Evolutionary conservation across 2,797 vertebrate species (phyloP).

Genomic region (Acanthopagrus latus): DNA sequence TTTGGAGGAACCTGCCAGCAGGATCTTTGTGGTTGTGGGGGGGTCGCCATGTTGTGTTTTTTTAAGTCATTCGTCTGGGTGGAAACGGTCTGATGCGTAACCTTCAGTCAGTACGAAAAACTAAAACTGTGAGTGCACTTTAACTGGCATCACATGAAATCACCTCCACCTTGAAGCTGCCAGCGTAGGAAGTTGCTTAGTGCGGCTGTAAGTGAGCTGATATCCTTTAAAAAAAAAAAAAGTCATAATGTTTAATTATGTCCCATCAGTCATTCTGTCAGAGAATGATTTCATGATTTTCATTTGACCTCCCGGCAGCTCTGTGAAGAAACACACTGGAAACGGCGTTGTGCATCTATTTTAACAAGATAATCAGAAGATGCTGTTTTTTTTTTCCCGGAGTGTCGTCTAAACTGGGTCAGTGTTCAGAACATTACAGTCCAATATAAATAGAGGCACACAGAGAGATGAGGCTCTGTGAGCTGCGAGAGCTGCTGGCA

Average conservation of each 20-base stretch:
- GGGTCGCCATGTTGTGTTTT: conserved; percentile 19
- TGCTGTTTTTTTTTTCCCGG: conserved; percentile 5
- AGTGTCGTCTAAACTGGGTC: conserved; percentile 29
- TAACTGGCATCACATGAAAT: conserved; percentile 2
- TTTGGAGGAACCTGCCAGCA: too few species aligned
- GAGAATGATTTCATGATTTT: conserved; percentile 1
- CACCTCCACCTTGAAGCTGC: conserved; percentile 10
- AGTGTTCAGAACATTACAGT: conserved; percentile 7
- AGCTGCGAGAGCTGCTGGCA: conserved; percentile 5
- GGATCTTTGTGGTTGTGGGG: conserved; percentile 15
- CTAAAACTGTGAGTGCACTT: background rate
- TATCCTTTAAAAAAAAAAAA: conserved; percentile 36
- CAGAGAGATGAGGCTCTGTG: background rate
- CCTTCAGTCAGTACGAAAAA: conserved; percentile 1
- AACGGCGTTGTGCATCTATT: too few species aligned
- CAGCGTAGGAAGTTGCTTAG: conserved; percentile 28
- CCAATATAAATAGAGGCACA: conserved; percentile 4
- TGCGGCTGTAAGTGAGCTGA: conserved; percentile 38
- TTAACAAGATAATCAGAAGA: background rate
- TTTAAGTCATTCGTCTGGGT: conserved; percentile 41
- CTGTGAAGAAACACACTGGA: background rate
- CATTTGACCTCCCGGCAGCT: background rate
- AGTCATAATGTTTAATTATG: conserved; percentile 42
- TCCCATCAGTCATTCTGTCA: conserved; percentile 54
- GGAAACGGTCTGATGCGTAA: background rate